phyloP scores from a whole-genome alignment of 2,888 invertebrate genomes.

The Drosophila algonquin region DNA sequence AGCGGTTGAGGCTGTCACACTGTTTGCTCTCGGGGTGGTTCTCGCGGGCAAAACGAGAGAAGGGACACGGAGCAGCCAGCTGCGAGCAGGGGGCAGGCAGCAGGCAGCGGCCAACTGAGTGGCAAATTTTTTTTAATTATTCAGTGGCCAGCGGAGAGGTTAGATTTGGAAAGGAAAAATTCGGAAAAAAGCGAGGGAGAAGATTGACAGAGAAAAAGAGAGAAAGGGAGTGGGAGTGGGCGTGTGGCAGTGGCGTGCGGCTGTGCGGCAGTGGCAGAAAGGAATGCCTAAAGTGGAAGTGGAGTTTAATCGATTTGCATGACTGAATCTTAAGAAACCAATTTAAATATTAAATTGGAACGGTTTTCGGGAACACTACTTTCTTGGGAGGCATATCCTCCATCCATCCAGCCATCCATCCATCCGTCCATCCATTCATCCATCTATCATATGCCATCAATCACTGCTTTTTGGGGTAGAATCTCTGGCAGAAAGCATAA shows the following conservation, averaged over 20 bases:
- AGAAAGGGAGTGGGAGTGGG: neutral
- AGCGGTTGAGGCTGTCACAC: conserved; percentile 52
- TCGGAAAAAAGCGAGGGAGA: neutral
- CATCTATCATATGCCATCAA: conserved; percentile 30
- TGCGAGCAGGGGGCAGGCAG: neutral
- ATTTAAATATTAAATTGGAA: conserved; percentile 43
- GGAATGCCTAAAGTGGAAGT: conserved; percentile 8
- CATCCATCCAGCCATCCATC: neutral
- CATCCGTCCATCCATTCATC: neutral
- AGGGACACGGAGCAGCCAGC: neutral
- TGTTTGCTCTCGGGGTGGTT: conserved; percentile 37
- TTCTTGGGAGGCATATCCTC: neutral
- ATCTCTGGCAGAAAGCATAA: neutral
- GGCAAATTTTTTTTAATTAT: conserved; percentile 72
- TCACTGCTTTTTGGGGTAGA: conserved; percentile 20
- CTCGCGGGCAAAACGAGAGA: neutral
- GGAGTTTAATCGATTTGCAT: conserved; percentile 46
- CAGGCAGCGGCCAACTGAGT: conserved; percentile 25
- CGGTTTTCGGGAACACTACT: conserved; percentile 18
- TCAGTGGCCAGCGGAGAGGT: conserved; percentile 48
- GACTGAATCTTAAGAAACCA: conserved; percentile 43
- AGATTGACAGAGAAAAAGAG: neutral
- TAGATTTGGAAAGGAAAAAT: conserved; percentile 31
- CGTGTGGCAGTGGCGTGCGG: neutral
- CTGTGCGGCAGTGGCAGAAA: neutral